Evolutionary conservation across 2,113 vertebrate genomes (phyloP).

Genomic region (Aramus guarauna): DNA sequence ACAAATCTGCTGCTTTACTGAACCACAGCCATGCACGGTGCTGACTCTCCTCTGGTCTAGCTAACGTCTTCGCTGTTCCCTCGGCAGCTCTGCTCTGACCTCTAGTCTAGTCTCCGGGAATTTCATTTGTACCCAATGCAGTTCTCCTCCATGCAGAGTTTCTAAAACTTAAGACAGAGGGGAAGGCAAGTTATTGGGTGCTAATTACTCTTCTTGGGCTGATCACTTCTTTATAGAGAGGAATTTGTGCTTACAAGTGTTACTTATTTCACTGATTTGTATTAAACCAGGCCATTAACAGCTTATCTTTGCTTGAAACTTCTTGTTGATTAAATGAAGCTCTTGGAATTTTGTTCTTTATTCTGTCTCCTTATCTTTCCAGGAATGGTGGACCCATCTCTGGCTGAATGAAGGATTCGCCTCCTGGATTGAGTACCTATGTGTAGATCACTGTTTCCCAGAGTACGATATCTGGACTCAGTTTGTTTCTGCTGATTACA

Average conservation of each 20-base stretch:
- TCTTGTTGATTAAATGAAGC: neutral
- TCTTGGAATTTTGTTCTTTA: neutral
- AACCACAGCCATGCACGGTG: neutral
- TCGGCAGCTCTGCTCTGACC: neutral
- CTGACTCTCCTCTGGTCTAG: neutral
- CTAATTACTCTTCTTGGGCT: neutral
- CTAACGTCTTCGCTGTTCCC: neutral
- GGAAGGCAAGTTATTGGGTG: neutral
- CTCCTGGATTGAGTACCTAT: conserved; percentile 98
- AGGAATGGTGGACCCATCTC: conserved; percentile 99
- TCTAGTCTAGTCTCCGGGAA: neutral
- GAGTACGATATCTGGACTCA: conserved; percentile 99
- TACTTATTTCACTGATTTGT: too few species aligned
- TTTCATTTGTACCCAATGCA: neutral
- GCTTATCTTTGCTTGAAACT: neutral
- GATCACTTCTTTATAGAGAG: neutral
- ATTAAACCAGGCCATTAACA: too few species aligned
- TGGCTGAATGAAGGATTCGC: conserved; percentile 99
- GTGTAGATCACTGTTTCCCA: conserved; percentile 97
- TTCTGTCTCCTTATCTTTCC: neutral
- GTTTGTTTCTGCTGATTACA: conserved; percentile 98
- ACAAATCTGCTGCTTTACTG: neutral
- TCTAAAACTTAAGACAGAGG: neutral
- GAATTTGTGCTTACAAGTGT: neutral
- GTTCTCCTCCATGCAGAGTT: neutral